Percentiles rank a stretch among this genome's conserved stretches.
These are phyloP conservation scores for Drosophila miranda DNA, from an alignment of 1,140 invertebrate genomes.

Conservation along the genomic window DNA sequence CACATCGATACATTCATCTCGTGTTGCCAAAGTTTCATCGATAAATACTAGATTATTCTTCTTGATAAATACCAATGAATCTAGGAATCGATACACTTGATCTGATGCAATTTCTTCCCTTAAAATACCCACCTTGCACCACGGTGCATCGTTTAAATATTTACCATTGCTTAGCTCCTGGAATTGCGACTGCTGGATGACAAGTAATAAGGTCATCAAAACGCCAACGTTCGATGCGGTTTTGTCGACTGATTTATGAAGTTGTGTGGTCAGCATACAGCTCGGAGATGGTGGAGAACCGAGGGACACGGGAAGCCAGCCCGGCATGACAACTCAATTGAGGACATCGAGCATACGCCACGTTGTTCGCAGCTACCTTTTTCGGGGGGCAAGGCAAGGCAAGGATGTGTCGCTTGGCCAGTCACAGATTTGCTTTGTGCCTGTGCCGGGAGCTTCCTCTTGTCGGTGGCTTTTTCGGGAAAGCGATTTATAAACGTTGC, in stretches of 20 bases:
- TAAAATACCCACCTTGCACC: background rate
- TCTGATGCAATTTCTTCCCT: too few species aligned
- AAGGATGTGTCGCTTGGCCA: conserved; percentile 49
- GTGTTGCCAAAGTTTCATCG: too few species aligned
- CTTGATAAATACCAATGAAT: too few species aligned
- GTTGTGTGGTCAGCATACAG: conserved; percentile 41
- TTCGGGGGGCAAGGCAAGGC: background rate
- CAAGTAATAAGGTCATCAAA: conserved; percentile 76
- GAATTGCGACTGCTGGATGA: conserved; percentile 30
- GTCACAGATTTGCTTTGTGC: conserved; percentile 47
- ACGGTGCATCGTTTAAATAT: conserved; percentile 59
- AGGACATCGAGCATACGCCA: conserved; percentile 70
- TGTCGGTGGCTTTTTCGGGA: conserved; percentile 24
- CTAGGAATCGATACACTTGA: background rate
- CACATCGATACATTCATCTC: too few species aligned
- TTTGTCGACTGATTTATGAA: conserved; percentile 71
- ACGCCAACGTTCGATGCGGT: conserved; percentile 57
- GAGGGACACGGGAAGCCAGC: background rate
- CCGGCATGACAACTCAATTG: conserved; percentile 70
- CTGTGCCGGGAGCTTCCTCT: conserved; percentile 12
- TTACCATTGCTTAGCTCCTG: conserved; percentile 48
- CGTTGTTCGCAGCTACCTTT: conserved; percentile 54
- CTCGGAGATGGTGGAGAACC: too few species aligned
- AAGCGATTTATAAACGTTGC: conserved; percentile 80
- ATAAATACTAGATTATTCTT: too few species aligned